Evolutionary conservation across 1,140 invertebrate species (phyloP), one percentile per base, ranked within the genome.

Genomic region (Sipha flava): DNA sequence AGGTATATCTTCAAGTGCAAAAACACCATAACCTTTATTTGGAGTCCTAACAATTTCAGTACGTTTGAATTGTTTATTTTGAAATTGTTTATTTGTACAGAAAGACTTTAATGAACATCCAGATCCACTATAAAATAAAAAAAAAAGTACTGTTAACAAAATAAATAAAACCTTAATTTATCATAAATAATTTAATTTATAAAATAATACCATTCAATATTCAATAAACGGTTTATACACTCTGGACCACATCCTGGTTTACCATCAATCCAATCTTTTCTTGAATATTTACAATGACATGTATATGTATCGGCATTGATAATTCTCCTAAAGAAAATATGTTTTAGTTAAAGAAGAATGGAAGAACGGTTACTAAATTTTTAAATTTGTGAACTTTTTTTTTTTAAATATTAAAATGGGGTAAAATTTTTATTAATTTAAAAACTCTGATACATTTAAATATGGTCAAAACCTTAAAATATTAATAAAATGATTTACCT

Each of bases 161-260:
- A 81, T 62, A 49, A 52, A n/a, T 45, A 37, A 21, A 14, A n/a
- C 2, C 10, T 57, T 23, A 26, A 23, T 9, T 23, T 49, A 73
- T 7, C 49, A 18, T 18, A 52, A 49, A 31, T 34, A 34, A 73
- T n/a, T 45, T 70, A 43, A 82, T 85, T 87, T 88, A n/a, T n/a
- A n/a, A n/a, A n/a, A n/a, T n/a, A n/a, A n/a, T n/a, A 95, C 94
- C 97, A 99, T 91, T 99, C 97, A 85, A 99, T 98, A 92, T 98
- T 95, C 6, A 99, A 90, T 85, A 98, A 89, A 85, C 96, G 91
- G 88, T 99, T 99, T 6, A 98, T 89, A 87, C 97, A 99, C 86
- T 98, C 95, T 84, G 96, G 94, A 0, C 95, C 95, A 87, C 97
- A 99, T 43, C 95, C 95, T 34, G 90, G 86, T 85, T 95, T 92